These are phyloP conservation scores for Therioaphis trifolii DNA, from an alignment of 2,888 invertebrate genomes.

Conservation along the genomic window DNA sequence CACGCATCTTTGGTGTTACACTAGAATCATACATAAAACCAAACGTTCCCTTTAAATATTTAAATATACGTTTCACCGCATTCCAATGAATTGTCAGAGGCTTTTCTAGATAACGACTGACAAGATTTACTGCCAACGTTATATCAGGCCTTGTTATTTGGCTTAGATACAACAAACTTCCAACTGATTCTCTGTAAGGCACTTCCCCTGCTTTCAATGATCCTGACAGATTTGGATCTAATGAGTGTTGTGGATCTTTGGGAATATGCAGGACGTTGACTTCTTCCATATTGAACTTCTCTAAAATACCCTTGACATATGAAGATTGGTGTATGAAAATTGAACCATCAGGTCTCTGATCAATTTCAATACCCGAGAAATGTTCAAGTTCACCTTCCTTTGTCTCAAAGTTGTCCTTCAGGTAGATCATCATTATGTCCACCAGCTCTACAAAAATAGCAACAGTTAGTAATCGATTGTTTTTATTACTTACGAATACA, in stretches of 20 bases:
- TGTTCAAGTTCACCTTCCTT: too few relatives aligned
- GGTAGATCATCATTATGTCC: slow-evolving; percentile 63
- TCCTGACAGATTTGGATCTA: slow-evolving; percentile 43
- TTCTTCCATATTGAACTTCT: slow-evolving; percentile 61
- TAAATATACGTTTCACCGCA: slow-evolving; percentile 26
- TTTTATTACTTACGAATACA: slow-evolving; percentile 65
- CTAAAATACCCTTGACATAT: slow-evolving; percentile 63
- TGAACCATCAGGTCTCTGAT: too few relatives aligned
- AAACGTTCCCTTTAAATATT: slow-evolving; percentile 47
- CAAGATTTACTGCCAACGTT: too few relatives aligned
- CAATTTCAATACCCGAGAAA: too few relatives aligned
- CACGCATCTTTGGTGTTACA: slow-evolving; percentile 55
- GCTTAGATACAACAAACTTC: slow-evolving; percentile 9
- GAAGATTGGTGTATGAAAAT: too few relatives aligned
- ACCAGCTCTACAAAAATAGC: slow-evolving; percentile 67
- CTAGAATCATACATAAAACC: slow-evolving; percentile 2
- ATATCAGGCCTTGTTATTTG: slow-evolving; percentile 24
- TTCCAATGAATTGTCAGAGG: too few relatives aligned
- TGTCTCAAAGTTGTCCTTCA: slow-evolving; percentile 61
- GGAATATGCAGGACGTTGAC: slow-evolving; percentile 55
- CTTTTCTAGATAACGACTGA: too few relatives aligned
- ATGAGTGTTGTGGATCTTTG: slow-evolving; percentile 19
- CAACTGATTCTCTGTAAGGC: slow-evolving; percentile 35
- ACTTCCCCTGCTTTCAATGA: background rate
- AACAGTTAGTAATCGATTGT: slow-evolving; percentile 65